Conservation (phyloP, 2,888 invertebrate genomes). For the Melieria omissa region DNA sequence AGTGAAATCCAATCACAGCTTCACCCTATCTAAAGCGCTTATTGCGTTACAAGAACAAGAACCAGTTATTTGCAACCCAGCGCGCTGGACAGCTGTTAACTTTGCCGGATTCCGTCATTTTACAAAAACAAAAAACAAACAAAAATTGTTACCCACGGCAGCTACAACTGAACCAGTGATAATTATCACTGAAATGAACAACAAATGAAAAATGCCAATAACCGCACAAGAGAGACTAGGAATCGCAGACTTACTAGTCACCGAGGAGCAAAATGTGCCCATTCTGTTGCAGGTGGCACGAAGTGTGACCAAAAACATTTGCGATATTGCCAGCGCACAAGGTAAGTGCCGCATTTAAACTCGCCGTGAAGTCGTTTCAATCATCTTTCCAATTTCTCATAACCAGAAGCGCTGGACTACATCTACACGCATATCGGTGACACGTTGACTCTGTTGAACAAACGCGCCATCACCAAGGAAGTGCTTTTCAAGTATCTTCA, state of each 20-base stretch:
- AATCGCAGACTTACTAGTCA: constrained; percentile 53
- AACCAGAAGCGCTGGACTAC: constrained; percentile 69
- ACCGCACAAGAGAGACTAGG: constrained; percentile 50
- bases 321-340: constrained; percentile 48
- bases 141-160: too few species aligned
- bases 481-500: constrained; percentile 70
- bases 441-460: constrained; percentile 67
- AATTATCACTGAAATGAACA: too few species aligned
- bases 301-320: constrained; percentile 58
- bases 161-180: too few species aligned
- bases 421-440: constrained; percentile 69
- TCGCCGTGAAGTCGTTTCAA: not conserved
- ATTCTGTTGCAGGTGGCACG: constrained; percentile 54
- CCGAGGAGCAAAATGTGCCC: constrained; percentile 49
- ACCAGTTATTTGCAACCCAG: too few species aligned
- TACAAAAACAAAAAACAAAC: too few species aligned
- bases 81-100: too few species aligned
- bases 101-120: too few species aligned
- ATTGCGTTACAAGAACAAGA: too few species aligned
- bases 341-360: constrained; percentile 46
- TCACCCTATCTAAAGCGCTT: too few species aligned
- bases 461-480: constrained; percentile 70
- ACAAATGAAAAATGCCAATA: constrained; percentile 52
- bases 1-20: too few species aligned
- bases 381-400: constrained; percentile 43